Evolutionary conservation across 1,140 invertebrate species (phyloP).

Genomic region (Holotrichia oblita): DNA sequence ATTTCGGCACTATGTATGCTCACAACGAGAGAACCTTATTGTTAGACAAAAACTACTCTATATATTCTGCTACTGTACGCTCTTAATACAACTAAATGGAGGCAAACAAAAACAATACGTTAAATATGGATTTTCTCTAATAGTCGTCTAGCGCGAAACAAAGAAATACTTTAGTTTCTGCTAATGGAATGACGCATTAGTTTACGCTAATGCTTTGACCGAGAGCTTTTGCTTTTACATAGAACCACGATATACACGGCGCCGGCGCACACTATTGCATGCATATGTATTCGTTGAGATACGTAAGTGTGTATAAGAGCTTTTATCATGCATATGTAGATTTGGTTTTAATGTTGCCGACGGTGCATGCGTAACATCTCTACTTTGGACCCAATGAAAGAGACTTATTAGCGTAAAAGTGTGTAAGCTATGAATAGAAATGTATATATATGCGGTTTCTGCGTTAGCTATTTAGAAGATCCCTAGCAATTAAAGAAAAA

Average conservation of each 20-base stretch:
- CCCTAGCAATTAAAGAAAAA: too few relatives aligned
- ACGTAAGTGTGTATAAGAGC: not conserved
- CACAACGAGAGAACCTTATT: too few relatives aligned
- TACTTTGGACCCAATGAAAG: not conserved
- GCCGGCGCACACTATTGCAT: not conserved
- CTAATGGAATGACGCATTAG: slow-evolving; percentile 36
- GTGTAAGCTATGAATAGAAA: not conserved
- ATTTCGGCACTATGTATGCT: too few relatives aligned
- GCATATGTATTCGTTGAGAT: not conserved
- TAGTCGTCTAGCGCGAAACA: slow-evolving; percentile 32
- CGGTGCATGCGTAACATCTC: not conserved
- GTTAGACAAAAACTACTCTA: too few relatives aligned
- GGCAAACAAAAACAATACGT: slow-evolving; percentile 29
- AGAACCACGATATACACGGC: not conserved
- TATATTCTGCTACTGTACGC: not conserved
- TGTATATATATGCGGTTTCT: too few relatives aligned
- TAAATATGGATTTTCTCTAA: slow-evolving; percentile 36
- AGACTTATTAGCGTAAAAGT: slow-evolving; percentile 7
- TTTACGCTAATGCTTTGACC: slow-evolving; percentile 22
- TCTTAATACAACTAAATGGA: not conserved
- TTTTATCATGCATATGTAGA: slow-evolving; percentile 25
- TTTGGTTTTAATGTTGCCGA: slow-evolving; percentile 18
- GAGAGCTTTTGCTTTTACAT: slow-evolving; percentile 35
- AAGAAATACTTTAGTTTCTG: slow-evolving; percentile 37
- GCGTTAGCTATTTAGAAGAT: too few relatives aligned